Base-by-base conservation (phyloP, 2,113 vertebrate genomes). In the Eulemur rufifrons region DNA sequence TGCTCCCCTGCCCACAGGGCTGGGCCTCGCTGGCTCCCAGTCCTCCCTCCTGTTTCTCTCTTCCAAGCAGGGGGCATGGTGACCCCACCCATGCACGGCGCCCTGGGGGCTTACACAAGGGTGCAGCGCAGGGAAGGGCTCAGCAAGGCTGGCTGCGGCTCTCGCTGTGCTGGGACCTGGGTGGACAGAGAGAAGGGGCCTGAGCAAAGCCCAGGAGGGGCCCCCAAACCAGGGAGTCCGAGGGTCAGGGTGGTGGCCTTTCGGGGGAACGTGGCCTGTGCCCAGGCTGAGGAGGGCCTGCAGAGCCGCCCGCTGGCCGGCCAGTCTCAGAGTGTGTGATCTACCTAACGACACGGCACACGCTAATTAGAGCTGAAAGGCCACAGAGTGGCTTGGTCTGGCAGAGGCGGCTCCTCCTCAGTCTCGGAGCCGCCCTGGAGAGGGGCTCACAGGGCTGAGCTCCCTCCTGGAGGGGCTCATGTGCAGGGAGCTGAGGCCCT, bases 301-400 rank as follows among this genome's bases (percentile, higher is more conserved):
- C 61, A 63, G 61, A 12, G 61, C 25, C 61, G 11, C 61, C 27
- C 11, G 61, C 61, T 63, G 61, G 27, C 61, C 11, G 4, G 61
- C 61, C 25, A 63, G 61, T 63, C 61, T 29, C 27, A 29, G 61
- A 63, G 61, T 63, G 11, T 29, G 4, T 63, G 32, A 96, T 97
- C 98, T 96, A 97, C 97, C 97, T 96, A 96, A 98, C 97, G 96
- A 96, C 93, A 74, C 94, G 97, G 97, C 78, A 97, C 98, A 97
- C 96, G 95, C 98, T 98, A 98, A 98, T 98, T 98, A 97, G 59
- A 94, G 95, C 97, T 32, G 91, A 96, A 97, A 98, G 95, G 94
- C 96, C 95, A 68, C 37, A 78, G 95, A 97, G 96, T 77, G 73
- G 96, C 97, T 68, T 90, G 98, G 98, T 97, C 94, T 96, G 94